These are phyloP conservation scores for Vulpes ferrilata DNA, from an alignment of 2,113 vertebrate species.

Conservation along the genomic window DNA sequence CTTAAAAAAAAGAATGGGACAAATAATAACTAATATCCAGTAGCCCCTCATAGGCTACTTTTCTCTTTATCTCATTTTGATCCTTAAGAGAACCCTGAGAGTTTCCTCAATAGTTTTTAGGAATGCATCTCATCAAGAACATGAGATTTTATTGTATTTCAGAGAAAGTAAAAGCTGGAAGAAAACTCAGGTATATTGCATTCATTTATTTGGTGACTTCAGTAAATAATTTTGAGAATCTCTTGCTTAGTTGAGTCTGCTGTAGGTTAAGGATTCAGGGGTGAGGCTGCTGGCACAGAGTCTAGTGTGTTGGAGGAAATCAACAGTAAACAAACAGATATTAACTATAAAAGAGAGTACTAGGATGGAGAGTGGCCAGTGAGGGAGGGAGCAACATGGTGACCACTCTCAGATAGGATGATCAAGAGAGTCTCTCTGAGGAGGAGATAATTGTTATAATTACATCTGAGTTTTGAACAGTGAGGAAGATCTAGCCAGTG, in stretches of 20 bases:
- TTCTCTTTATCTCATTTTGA: not conserved
- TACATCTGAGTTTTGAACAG: not conserved
- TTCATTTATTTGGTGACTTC: not conserved
- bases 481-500: not conserved
- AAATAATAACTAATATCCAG: not conserved
- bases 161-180: constrained; percentile 40
- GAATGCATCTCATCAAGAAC: not conserved
- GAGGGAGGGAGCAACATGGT: not conserved
- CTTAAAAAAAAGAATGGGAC: too few species aligned
- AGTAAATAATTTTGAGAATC: constrained; percentile 29
- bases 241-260: not conserved
- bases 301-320: not conserved
- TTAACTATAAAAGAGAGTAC: not conserved
- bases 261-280: not conserved
- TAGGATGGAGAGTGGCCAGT: not conserved
- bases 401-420: not conserved
- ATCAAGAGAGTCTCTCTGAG: not conserved
- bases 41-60: not conserved
- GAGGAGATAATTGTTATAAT: not conserved
- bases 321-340: not conserved
- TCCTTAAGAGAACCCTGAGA: not conserved
- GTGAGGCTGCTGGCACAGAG: not conserved
- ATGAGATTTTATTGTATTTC: constrained; percentile 44
- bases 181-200: not conserved
- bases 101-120: not conserved